Conservation (phyloP, 2,888 invertebrate genomes). For the Dinocampus coccinellae region DNA sequence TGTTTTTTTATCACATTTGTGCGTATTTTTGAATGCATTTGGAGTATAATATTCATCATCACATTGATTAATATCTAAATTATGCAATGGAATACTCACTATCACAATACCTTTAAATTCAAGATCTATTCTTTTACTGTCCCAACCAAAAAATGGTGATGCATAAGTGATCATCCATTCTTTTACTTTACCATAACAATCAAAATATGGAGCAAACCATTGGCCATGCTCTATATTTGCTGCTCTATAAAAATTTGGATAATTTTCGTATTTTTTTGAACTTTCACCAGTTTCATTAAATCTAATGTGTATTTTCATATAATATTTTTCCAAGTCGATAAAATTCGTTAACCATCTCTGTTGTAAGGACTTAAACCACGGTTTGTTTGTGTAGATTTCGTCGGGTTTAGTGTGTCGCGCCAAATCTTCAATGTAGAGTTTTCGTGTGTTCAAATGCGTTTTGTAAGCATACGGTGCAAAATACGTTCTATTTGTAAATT, state of each 20-base stretch:
- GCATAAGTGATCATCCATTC: conserved; percentile 97
- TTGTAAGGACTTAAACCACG: conserved; percentile 89
- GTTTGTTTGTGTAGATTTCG: conserved; percentile 85
- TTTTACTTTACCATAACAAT: conserved; percentile 90
- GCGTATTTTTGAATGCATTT: conserved; percentile 95
- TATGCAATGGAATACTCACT: conserved; percentile 90
- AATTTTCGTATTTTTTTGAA: conserved; percentile 86
- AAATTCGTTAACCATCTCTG: conserved; percentile 96
- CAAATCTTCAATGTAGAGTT: conserved; percentile 89
- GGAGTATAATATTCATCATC: conserved; percentile 89
- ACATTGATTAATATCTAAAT: conserved; percentile 95
- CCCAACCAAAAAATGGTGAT: conserved; percentile 97
- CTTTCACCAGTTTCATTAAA: conserved; percentile 88
- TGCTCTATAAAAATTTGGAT: conserved; percentile 89
- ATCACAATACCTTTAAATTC: conserved; percentile 97
- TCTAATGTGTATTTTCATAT: conserved; percentile 91
- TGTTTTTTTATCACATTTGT: conserved; percentile 91
- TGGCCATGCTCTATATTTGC: conserved; percentile 89
- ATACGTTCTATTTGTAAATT: conserved; percentile 91
- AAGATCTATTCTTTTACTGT: conserved; percentile 87
- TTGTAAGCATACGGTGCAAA: conserved; percentile 97
- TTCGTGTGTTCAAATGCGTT: conserved; percentile 83
- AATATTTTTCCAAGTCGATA: conserved; percentile 89
- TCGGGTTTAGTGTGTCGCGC: conserved; percentile 85
- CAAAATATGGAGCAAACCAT: conserved; percentile 94